Base-by-base conservation (phyloP, 2,797 vertebrate genomes). In the Gephyroberyx darwinii region DNA sequence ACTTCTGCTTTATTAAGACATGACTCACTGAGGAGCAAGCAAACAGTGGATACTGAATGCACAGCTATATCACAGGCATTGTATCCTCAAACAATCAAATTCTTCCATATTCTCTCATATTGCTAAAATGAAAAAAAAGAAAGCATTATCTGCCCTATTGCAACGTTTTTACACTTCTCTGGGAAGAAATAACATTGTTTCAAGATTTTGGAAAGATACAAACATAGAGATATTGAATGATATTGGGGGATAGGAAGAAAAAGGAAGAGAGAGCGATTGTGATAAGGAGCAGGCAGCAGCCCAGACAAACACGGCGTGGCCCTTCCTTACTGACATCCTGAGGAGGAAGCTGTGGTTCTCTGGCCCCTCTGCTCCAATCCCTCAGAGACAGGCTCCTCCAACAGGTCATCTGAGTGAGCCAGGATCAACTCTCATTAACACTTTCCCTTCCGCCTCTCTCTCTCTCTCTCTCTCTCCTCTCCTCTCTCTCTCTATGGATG, bases 261-360 rank as follows among this genome's bases (percentile, higher is more conserved):
- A 78, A 79, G 78, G 78, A 78, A 87, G 62, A 84, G 75, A 85
- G 62, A 70, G 72, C 53, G 64, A 73, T 75, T 68, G 77, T 83
- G 88, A 88, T 88, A 88, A 91, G 80, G 71, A 82, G 77, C 71
- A 84, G 82, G 86, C 87, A 85, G 83, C 73, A 80, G 87, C 82
- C 86, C 91, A 92, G 87, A 90, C 89, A 90, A 92, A 90, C 86
- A 83, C 76, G 83, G 88, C 20, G 87, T 86, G 90, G 90, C 76
- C 83, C 88, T 93, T 93, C 90, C 91, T 93, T 58, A 74, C 82
- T 87, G 87, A 90, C 90, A 92, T 93, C 91, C 91, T 92, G 89
- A 87, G 78, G 81, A 92, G 92, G 92, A 94, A 93, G 83, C 89
- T 80, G 84, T 17, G 80, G 84, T 83, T 83, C 77, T 89, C 73